Conservation (phyloP, 1,140 invertebrate species). For the Heliconius melpomene region DNA sequence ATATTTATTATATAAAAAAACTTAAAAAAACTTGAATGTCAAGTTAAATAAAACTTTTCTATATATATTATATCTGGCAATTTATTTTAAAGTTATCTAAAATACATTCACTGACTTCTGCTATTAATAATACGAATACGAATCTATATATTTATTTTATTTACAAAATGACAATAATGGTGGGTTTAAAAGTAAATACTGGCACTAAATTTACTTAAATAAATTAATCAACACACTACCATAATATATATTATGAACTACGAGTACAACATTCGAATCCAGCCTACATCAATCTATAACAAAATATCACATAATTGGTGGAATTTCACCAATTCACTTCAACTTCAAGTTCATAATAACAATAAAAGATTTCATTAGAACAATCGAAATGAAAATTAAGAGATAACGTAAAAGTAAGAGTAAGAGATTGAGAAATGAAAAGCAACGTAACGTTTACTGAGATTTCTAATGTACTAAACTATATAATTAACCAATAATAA, state of each 20-base stretch:
- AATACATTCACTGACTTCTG: not conserved
- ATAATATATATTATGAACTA: slow-evolving; percentile 22
- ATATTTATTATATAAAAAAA: not conserved
- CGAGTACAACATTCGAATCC: slow-evolving; percentile 32
- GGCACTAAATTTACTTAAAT: slow-evolving; percentile 28
- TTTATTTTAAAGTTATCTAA: not conserved
- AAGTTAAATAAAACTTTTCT: slow-evolving; percentile 18
- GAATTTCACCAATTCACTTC: slow-evolving; percentile 6
- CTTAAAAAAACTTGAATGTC: slow-evolving; percentile 23
- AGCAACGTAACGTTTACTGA: slow-evolving; percentile 24
- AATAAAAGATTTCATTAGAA: slow-evolving; percentile 9
- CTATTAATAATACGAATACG: not conserved
- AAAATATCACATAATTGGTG: slow-evolving; percentile 48
- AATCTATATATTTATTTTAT: slow-evolving; percentile 13
- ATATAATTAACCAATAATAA: not conserved
- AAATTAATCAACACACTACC: slow-evolving; percentile 19
- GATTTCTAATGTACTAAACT: slow-evolving; percentile 30
- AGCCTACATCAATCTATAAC: slow-evolving; percentile 26
- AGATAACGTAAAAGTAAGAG: not conserved
- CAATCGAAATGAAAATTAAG: slow-evolving; percentile 5
- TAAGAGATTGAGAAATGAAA: not conserved
- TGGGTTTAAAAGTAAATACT: slow-evolving; percentile 43
- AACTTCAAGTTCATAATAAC: slow-evolving; percentile 8
- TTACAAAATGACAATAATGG: slow-evolving; percentile 40
- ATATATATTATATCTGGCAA: slow-evolving; percentile 1